A percentile compares a stretch with the other conserved stretches of the same genome.
These are phyloP conservation scores for Aphyosemion australe DNA, from an alignment of 2,113 vertebrate species.

Conservation along the genomic window DNA sequence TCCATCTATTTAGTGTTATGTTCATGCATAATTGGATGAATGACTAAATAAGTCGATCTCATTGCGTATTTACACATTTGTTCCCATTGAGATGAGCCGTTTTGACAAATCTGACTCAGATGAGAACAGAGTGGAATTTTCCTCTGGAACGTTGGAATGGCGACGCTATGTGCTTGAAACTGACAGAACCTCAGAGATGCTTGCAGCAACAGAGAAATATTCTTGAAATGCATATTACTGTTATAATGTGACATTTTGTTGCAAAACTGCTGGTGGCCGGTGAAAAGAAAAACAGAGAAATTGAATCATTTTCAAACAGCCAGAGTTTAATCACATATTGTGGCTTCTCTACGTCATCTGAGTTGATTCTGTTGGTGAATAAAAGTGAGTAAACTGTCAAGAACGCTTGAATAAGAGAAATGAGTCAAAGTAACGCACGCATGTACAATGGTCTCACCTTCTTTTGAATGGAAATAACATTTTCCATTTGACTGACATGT, in stretches of 20 bases:
- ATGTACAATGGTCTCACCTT: too few species aligned
- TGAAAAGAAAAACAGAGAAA: slow-evolving; percentile 4
- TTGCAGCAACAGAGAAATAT: slow-evolving; percentile 1
- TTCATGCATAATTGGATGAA: background rate
- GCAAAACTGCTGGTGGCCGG: slow-evolving; percentile 16
- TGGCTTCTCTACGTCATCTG: background rate
- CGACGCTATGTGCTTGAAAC: slow-evolving; percentile 1
- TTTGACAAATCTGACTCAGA: slow-evolving; percentile 8
- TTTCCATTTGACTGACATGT: too few species aligned
- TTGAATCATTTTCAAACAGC: background rate
- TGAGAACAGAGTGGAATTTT: background rate
- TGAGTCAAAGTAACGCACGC: too few species aligned
- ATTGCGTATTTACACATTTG: background rate
- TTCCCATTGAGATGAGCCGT: background rate
- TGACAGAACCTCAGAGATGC: slow-evolving; percentile 15
- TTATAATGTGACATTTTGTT: slow-evolving; percentile 42
- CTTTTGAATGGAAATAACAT: too few species aligned
- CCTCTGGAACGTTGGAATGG: slow-evolving; percentile 10
- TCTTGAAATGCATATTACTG: slow-evolving; percentile 8
- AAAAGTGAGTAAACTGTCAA: slow-evolving; percentile 18
- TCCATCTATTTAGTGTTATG: background rate
- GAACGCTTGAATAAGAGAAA: slow-evolving; percentile 6
- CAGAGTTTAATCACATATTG: background rate
- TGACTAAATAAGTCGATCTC: slow-evolving; percentile 8
- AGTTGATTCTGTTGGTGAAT: background rate